A percentile compares a stretch with the other conserved stretches of the same genome.
Evolutionary conservation across 2,113 vertebrate species (phyloP).

Genomic region (Acrocephalus kingi): DNA sequence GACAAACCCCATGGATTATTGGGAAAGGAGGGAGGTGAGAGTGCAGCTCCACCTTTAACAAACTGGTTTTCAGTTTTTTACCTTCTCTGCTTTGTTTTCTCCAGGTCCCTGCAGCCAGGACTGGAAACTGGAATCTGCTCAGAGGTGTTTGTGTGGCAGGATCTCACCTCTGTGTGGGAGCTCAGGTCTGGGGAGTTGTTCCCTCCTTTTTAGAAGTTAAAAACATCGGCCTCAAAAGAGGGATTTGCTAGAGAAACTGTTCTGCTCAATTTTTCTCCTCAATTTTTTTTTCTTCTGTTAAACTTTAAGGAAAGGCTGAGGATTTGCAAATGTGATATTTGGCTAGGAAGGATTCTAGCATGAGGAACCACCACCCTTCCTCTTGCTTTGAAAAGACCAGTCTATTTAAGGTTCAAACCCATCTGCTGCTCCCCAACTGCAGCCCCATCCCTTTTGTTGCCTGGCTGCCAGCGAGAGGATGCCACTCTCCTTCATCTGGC

Average conservation of each 20-base stretch:
- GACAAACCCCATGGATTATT: not conserved
- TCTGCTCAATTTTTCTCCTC: not conserved
- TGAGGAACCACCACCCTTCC: conserved; percentile 33
- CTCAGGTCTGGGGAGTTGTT: not conserved
- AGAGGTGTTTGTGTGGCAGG: not conserved
- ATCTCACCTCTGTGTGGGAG: not conserved
- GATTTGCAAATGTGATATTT: conserved; percentile 69
- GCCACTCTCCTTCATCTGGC: conserved; percentile 49
- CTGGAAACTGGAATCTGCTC: not conserved
- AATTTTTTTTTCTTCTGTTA: not conserved
- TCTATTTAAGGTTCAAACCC: conserved; percentile 58
- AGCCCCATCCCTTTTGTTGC: conserved; percentile 50
- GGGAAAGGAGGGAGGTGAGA: not conserved
- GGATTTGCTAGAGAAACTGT: not conserved
- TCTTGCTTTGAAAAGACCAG: conserved; percentile 39
- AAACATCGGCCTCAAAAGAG: not conserved
- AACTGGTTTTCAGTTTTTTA: not conserved
- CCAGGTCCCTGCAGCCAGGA: not conserved
- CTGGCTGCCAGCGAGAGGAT: conserved; percentile 12
- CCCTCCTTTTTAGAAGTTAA: not conserved
- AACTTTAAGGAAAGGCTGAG: conserved; percentile 53
- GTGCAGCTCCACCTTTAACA: not conserved
- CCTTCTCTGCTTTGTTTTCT: not conserved
- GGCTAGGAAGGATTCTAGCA: conserved; percentile 40
- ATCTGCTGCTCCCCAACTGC: conserved; percentile 31